Evolutionary conservation across 1,140 invertebrate species (phyloP).

Genomic region (Drosophila watanabei): DNA sequence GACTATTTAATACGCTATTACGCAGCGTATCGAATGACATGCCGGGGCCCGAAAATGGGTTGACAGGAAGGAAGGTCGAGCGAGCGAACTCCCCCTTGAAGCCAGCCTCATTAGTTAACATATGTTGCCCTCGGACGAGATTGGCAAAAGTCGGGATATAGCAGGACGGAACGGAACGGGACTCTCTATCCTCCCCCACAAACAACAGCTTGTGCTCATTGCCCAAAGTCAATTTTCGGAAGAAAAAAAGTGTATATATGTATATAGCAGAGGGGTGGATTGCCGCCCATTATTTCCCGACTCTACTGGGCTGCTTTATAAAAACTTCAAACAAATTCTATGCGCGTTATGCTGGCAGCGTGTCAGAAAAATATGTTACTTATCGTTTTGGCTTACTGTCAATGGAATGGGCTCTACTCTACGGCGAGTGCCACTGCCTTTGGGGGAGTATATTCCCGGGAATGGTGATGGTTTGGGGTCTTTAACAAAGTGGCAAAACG

Average conservation of each 20-base stretch:
- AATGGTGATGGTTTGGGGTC: conserved; percentile 7
- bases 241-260: conserved; percentile 26
- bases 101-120: conserved; percentile 80
- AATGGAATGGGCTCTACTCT: conserved; percentile 29
- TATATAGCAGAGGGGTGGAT: conserved; percentile 13
- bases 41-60: conserved; percentile 44
- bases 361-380: conserved; percentile 83
- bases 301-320: conserved; percentile 50
- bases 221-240: conserved; percentile 81
- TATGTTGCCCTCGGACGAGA: conserved; percentile 65
- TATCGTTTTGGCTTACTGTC: conserved; percentile 59
- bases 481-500: conserved; percentile 43
- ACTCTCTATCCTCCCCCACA: conserved; percentile 31
- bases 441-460: conserved; percentile 8
- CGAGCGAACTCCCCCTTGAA: conserved; percentile 16
- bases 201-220: conserved; percentile 82
- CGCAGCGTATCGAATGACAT: conserved; percentile 81
- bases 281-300: conserved; percentile 29
- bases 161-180: conserved; percentile 6
- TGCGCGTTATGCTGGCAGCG: conserved; percentile 64
- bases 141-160: conserved; percentile 35
- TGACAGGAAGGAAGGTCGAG: conserved; percentile 36
- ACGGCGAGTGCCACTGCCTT: conserved; percentile 3
- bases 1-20: conserved; percentile 85
- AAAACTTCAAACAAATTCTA: conserved; percentile 80